A percentile compares a stretch with the other conserved stretches of the same genome.
Evolutionary conservation across 2,113 vertebrate species (phyloP).

Genomic region (Pteruthius melanotis): DNA sequence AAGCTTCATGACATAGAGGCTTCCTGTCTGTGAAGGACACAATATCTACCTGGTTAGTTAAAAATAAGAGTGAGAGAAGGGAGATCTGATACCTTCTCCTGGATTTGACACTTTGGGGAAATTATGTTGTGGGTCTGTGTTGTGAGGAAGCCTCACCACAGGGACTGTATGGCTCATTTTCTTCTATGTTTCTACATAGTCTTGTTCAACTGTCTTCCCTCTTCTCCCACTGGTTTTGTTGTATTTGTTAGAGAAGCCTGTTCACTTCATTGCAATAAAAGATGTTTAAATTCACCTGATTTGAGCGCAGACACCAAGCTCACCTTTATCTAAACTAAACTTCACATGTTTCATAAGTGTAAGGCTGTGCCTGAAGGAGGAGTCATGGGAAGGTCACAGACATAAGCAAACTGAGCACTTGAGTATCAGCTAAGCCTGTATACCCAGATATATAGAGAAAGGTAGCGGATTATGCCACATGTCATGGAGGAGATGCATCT

Average conservation of each 20-base stretch:
- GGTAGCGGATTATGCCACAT: neutral
- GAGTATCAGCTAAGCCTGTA: neutral
- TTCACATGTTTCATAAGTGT: neutral
- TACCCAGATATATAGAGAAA: neutral
- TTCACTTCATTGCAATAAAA: neutral
- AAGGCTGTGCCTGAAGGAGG: neutral
- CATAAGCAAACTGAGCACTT: neutral
- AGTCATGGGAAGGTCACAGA: neutral
- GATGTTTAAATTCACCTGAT: neutral
- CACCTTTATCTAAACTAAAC: neutral
- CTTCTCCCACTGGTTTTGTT: neutral
- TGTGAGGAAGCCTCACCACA: neutral
- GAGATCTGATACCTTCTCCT: neutral
- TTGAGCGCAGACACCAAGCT: neutral
- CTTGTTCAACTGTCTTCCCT: neutral
- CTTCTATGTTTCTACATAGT: neutral
- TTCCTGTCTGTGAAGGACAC: neutral
- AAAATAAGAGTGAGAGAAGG: neutral
- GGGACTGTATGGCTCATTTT: neutral
- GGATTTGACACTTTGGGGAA: neutral
- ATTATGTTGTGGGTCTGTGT: neutral
- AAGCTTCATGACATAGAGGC: neutral
- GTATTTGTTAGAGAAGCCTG: neutral
- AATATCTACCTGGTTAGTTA: neutral
- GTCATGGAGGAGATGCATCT: neutral